phyloP scores from a whole-genome alignment of 2,797 vertebrate genomes.

The Poecilia wingei region DNA sequence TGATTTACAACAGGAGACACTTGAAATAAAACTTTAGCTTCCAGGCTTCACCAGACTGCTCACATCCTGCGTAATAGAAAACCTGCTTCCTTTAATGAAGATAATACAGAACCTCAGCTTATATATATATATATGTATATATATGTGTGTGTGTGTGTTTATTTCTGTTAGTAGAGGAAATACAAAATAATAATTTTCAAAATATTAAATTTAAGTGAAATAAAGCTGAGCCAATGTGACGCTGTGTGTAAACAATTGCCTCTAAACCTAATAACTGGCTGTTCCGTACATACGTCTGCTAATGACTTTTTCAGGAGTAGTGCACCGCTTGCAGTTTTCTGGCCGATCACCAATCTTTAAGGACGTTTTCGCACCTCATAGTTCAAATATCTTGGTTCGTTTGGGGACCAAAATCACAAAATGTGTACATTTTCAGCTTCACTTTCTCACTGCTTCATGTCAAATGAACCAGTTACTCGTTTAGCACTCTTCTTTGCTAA shows the following conservation, averaged over 20 bases:
- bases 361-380: background rate
- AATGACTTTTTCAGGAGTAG: background rate
- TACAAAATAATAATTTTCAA: background rate
- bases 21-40: slow-evolving; percentile 66
- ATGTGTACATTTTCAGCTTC: background rate
- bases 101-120: slow-evolving; percentile 30
- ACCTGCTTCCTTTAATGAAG: slow-evolving; percentile 71
- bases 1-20: slow-evolving; percentile 77
- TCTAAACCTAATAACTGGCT: background rate
- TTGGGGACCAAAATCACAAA: background rate
- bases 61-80: slow-evolving; percentile 57
- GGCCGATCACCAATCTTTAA: background rate
- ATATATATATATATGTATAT: too few relatives aligned
- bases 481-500: background rate
- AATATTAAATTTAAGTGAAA: background rate
- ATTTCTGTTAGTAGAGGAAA: background rate
- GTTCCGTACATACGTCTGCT: background rate
- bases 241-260: background rate
- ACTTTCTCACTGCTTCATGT: background rate
- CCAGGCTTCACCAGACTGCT: slow-evolving; percentile 44
- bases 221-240: background rate
- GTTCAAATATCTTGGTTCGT: background rate
- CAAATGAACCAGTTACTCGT: background rate
- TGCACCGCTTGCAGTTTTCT: background rate
- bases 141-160: background rate